Evolutionary conservation across 2,888 invertebrate genomes (phyloP).

Genomic region (Perizoma flavofasciatum): DNA sequence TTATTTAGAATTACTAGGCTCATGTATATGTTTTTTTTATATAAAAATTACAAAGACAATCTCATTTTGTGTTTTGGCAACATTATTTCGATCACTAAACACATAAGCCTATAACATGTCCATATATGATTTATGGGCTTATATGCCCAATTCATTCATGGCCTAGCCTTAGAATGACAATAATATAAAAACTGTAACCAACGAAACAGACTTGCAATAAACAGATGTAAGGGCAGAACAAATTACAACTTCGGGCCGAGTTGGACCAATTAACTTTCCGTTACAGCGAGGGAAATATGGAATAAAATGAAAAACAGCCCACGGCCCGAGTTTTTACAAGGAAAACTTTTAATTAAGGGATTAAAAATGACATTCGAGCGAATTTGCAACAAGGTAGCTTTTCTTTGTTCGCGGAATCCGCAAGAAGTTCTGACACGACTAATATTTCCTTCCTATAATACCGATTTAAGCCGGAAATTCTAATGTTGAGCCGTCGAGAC

Average conservation of each 20-base stretch:
- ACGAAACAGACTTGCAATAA: conserved; percentile 62
- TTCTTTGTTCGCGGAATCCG: conserved; percentile 61
- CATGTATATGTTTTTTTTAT: no score
- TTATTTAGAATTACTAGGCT: no score
- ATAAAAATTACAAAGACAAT: no score
- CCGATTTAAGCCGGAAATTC: not conserved
- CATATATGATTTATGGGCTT: no score
- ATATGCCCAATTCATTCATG: conserved; percentile 34
- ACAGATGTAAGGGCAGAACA: conserved; percentile 75
- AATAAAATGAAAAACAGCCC: conserved; percentile 80
- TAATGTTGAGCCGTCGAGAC: no score
- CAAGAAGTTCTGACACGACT: conserved; percentile 51
- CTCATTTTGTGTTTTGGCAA: no score
- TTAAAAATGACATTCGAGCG: conserved; percentile 81
- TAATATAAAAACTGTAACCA: conserved; percentile 60
- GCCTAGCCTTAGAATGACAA: conserved; percentile 50
- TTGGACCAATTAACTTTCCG: conserved; percentile 82
- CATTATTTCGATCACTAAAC: no score
- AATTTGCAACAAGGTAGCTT: conserved; percentile 75
- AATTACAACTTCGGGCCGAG: conserved; percentile 79
- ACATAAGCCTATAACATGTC: no score
- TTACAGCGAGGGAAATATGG: conserved; percentile 79
- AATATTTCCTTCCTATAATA: conserved; percentile 9
- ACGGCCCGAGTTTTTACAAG: conserved; percentile 68
- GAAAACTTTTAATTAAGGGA: conserved; percentile 82